phyloP scores from a whole-genome alignment of 2,797 vertebrate genomes.

The Loriculus beryllinus region DNA sequence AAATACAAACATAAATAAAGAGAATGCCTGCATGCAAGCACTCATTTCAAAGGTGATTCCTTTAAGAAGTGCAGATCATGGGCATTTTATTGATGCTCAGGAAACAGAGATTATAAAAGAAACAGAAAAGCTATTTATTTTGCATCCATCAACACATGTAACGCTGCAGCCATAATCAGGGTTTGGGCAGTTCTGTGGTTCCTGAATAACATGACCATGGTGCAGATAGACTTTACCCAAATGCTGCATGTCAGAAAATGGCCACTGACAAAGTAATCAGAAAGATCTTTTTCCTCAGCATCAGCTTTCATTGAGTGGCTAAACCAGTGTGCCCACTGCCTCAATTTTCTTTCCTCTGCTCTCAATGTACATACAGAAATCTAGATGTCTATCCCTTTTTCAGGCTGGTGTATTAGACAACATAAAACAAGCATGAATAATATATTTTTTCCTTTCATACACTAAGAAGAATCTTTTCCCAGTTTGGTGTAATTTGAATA shows the following conservation, averaged over 20 bases:
- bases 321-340: not conserved
- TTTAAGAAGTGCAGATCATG: not conserved
- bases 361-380: not conserved
- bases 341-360: not conserved
- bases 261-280: not conserved
- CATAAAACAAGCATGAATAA: not conserved
- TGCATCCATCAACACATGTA: not conserved
- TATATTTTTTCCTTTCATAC: not conserved
- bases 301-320: not conserved
- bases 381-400: not conserved
- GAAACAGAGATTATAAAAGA: not conserved
- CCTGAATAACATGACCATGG: not conserved
- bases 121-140: not conserved
- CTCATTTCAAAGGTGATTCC: not conserved
- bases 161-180: not conserved
- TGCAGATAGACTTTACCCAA: not conserved
- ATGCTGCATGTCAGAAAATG: not conserved
- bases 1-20: not conserved
- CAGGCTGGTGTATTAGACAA: not conserved
- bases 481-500: not conserved
- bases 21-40: not conserved
- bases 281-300: not conserved
- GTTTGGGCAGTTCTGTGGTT: not conserved
- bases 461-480: not conserved
- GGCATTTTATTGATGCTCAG: not conserved